Evolutionary conservation across 2,113 vertebrate species (phyloP), one percentile per base, ranked within the genome.

Genomic region (Vulpes ferrilata): DNA sequence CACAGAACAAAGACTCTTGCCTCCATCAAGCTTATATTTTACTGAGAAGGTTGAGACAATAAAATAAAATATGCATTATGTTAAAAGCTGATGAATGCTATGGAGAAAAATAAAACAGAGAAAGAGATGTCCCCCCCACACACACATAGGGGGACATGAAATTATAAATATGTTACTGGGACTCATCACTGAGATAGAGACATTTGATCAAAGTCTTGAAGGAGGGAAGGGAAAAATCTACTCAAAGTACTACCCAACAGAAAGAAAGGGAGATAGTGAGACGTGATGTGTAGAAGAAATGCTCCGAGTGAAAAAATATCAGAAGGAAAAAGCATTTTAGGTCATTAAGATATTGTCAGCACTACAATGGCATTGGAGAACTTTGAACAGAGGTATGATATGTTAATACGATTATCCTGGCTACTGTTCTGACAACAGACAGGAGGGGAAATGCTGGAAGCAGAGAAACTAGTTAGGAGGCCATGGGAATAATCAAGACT

Each of bases 271-370:
- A 67, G 53, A 35, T 11, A 16, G 13, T 8, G 10, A 85, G 25
- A 13, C 7, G 35, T 23, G 5, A 0, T 48, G 11, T 7, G 20
- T 5, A 55, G 5, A 82, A 57, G 48, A 51, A 8, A 0, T 7
- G 2, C 22, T 71, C 20, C 64, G 25, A 6, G 27, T 12, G 55
- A 43, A 57, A 64, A 57, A 7, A 16, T 65, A 1, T 53, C 22
- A 53, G 22, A 4, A 38, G 27, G 20, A n/a, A 20, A 35, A 65
- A 67, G 19, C 1, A 32, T 79, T 59, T 82, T 48, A 57, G 38
- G 11, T 1, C 7, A 17, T 57, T 38, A 62, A 86, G 16, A 12
- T 17, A 23, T 11, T 20, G 7, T 59, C 64, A 65, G 7, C 35
- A 32, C 22, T 11, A 2, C 22, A 43, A 25, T 11, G 19, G 19